These are phyloP conservation scores for Mesocentrotus franciscanus DNA, from an alignment of 53 echinoderm and acorn worm genomes.

Conservation along the genomic window DNA sequence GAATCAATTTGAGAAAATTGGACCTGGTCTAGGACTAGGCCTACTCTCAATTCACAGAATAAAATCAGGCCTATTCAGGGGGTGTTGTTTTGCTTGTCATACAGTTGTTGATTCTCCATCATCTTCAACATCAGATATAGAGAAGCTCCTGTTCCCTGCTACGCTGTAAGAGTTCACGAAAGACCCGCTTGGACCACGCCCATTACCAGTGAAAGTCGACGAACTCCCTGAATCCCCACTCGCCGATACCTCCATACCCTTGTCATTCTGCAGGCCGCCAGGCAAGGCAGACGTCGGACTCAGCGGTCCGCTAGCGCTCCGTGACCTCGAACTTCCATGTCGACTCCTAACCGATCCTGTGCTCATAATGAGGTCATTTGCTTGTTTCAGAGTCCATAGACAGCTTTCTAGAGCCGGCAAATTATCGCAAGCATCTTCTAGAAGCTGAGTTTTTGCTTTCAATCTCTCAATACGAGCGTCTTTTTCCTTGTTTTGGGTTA, in stretches of 20 bases:
- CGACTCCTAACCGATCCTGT: constrained; percentile 44
- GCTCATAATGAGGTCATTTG: constrained; percentile 46
- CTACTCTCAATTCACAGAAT: too few relatives aligned
- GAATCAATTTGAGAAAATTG: too few relatives aligned
- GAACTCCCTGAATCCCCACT: constrained; percentile 20
- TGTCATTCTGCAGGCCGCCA: constrained; percentile 43
- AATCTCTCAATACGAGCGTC: constrained; percentile 43
- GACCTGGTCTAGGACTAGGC: too few relatives aligned
- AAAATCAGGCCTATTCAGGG: too few relatives aligned
- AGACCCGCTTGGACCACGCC: background rate
- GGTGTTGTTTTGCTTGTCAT: constrained; percentile 14
- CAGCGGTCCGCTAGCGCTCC: constrained; percentile 57
- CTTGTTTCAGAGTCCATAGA: constrained; percentile 61
- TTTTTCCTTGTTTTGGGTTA: constrained; percentile 57
- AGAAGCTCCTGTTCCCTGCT: constrained; percentile 58
- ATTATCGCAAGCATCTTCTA: constrained; percentile 54
- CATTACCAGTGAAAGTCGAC: constrained; percentile 22
- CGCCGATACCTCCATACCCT: constrained; percentile 23
- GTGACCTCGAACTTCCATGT: background rate
- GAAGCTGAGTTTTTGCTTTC: constrained; percentile 23
- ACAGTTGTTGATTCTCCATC: constrained; percentile 58
- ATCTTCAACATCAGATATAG: constrained; percentile 61
- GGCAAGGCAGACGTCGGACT: constrained; percentile 41
- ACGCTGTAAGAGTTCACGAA: constrained; percentile 30
- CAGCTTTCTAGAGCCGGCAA: constrained; percentile 44